phyloP scores from a whole-genome alignment of 2,113 vertebrate species.

The Boulengeromyrus knoepffleri region DNA sequence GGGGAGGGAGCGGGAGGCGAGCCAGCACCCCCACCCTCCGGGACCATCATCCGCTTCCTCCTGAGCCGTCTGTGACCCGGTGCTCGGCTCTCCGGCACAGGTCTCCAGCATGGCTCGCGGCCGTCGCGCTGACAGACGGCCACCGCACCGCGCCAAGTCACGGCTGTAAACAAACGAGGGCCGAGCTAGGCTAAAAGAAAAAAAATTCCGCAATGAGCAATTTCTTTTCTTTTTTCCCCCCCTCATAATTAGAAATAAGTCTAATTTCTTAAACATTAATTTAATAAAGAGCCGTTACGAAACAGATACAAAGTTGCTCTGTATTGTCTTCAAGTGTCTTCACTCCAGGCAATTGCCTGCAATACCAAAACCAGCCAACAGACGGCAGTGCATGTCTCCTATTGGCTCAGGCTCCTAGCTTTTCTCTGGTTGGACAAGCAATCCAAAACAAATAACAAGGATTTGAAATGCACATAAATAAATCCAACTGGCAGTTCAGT shows the following conservation, averaged over 20 bases:
- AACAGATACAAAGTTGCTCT: neutral
- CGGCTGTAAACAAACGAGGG: neutral
- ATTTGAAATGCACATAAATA: constrained; percentile 57
- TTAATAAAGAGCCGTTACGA: neutral
- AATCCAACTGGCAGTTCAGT: constrained; percentile 32
- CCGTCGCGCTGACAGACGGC: neutral
- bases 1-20: neutral
- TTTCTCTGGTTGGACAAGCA: constrained; percentile 34
- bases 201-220: neutral
- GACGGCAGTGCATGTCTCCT: constrained; percentile 61
- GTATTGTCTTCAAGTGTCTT: neutral
- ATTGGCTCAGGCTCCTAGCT: constrained; percentile 37
- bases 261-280: neutral
- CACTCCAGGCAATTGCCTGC: neutral
- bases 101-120: neutral
- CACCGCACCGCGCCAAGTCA: neutral
- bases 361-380: constrained; percentile 41
- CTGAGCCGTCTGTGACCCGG: neutral
- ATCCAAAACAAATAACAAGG: constrained; percentile 50
- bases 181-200: neutral
- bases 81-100: neutral
- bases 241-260: neutral
- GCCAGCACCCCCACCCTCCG: neutral
- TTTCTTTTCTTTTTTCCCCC: neutral
- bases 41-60: neutral